Evolutionary conservation across 2,888 invertebrate species (phyloP), one percentile per base, ranked within the genome.

Genomic region (Noctua pronuba): DNA sequence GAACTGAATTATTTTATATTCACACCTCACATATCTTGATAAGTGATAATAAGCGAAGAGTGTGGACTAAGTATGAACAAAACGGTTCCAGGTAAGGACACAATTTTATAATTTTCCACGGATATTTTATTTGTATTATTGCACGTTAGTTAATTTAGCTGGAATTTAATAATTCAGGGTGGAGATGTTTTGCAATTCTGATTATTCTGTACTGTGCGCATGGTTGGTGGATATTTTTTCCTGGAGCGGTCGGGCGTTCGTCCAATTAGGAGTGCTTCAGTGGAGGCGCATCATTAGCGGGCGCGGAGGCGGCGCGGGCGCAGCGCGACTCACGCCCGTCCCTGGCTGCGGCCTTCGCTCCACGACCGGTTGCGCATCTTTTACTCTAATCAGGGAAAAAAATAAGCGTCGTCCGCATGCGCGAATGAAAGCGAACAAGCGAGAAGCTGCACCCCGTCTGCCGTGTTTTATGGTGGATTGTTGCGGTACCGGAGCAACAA

Each of bases 351-450:
- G 94, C 96, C 96, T 96, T 96, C 95, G 95, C 92, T 87, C 91
- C 91, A 89, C 92, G 94, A 96, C 96, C 96, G 96, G 96, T 96
- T 95, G 95, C 91, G 94, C 96, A 95, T 96, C 95, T 95, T 95
- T 95, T 95, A 94, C 95, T 96, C 95, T 95, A 96, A 96, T 96
- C 96, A 95, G 93, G 92, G 93, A 95, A 94, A 96, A 96, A 96
- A 96, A 94, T 93, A 94, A 94, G 90, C 93, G 91, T 90, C 89
- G 92, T 92, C 90, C 91, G 92, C 94, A 93, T 94, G 93, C 94
- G 94, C 95, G 90, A 95, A 95, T 92, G 94, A 96, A 95, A 95
- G 94, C 94, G 94, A 95, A 94, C 92, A 93, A 93, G 93, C 94
- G 93, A 93, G 93, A 91, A 93, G 93, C 91, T 93, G 92, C 93